Conservation (phyloP, 2,888 invertebrate genomes). For the Epinotia demarniana region DNA sequence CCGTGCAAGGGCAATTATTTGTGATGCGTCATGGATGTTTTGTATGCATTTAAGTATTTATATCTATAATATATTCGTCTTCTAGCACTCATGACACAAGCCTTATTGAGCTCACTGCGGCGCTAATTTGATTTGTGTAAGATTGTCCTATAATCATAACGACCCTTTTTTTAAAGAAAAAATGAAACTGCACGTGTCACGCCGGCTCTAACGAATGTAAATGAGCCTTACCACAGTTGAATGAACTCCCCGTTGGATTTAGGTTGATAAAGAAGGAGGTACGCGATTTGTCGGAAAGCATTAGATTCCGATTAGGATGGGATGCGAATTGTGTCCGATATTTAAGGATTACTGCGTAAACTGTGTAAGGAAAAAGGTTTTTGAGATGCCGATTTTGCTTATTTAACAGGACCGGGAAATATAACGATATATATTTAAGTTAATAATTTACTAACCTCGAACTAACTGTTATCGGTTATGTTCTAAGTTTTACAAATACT, state of each 20-base stretch:
- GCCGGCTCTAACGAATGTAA: neutral
- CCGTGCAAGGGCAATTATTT: no score
- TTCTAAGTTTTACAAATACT: no score
- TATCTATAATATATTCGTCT: no score
- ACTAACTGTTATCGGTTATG: no score
- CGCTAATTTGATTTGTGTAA: no score
- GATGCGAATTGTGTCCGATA: neutral
- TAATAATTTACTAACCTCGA: neutral
- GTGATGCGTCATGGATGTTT: no score
- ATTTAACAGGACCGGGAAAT: neutral
- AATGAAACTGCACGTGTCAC: neutral
- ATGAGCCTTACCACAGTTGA: neutral
- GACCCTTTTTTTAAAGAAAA: neutral
- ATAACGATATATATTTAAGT: neutral
- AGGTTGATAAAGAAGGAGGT: neutral
- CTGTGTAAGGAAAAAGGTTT: neutral
- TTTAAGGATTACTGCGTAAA: neutral
- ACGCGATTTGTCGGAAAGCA: neutral
- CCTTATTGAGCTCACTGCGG: no score
- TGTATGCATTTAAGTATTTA: no score
- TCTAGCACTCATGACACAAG: no score
- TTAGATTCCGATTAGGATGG: neutral
- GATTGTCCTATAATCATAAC: no score
- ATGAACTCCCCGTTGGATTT: neutral
- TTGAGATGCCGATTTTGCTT: neutral